Evolutionary conservation across 2,797 vertebrate species (phyloP), one percentile per base, ranked within the genome.

Genomic region (Gallinago solitaria): DNA sequence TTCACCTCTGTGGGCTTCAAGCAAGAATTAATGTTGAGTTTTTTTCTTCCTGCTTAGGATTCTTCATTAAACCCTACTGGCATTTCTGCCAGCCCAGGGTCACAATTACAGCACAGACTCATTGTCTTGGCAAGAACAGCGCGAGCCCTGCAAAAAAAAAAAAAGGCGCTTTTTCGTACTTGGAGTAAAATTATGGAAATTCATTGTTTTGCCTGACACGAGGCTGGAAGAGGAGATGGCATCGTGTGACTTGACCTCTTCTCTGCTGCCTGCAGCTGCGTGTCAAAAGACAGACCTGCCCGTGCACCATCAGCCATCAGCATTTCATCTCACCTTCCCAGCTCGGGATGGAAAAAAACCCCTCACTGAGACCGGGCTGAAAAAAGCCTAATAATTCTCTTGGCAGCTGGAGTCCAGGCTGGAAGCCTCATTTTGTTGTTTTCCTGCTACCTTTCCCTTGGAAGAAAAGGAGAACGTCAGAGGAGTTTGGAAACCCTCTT

Each of bases 361-460:
- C 61, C 61, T 78, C 54, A n/a, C 65, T 33, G 37, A 78, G 83
- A 45, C 39, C 8, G 60, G 57, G 41, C 88, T 92, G 90, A 48
- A 86, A 86, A 94, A 78, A 64, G 37, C 28, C 70, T 75, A 76
- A 93, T 89, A 67, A 91, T 89, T 89, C 84, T 74, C 67, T 61
- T 68, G 69, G 78, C 79, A 89, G 87, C 89, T 64, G 35, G 67
- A 95, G 47, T 61, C 41, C 6, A 2, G 67, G 60, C 50, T 89
- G 71, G 64, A 87, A 89, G 50, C 35, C 85, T 87, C 48, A 63
- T 79, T 89, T 93, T 82, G 76, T 74, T 83, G 89, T 85, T 87
- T 89, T 85, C 54, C 69, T 60, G 37, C 86, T 73, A 89, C 54
- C 39, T 67, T 73, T 79, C 15, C 13, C 73, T 81, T 2, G 1